phyloP scores from a whole-genome alignment of 37 sponge, comb jelly and placozoan species.

The Agelas oroides region DNA sequence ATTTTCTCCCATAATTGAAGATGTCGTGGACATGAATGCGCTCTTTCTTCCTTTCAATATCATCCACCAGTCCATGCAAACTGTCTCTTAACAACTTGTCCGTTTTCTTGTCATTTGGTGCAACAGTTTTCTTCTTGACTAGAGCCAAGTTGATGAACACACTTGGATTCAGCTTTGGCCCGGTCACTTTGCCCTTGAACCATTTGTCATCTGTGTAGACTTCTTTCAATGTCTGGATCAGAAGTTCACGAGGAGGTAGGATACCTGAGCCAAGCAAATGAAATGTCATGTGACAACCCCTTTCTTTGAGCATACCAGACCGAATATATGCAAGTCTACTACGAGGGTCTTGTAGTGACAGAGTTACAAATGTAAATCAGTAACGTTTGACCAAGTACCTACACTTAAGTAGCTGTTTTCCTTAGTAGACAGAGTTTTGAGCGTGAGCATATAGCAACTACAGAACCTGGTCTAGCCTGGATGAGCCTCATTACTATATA shows the following conservation, averaged over 20 bases:
- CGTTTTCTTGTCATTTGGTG: background rate
- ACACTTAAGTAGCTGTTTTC: too few relatives aligned
- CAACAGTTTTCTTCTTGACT: background rate
- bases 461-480: too few relatives aligned
- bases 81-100: background rate
- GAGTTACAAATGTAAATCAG: too few relatives aligned
- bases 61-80: background rate
- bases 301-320: too few relatives aligned
- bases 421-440: too few relatives aligned
- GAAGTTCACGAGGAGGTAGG: background rate
- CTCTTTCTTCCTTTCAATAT: background rate
- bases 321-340: too few relatives aligned
- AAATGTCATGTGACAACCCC: too few relatives aligned
- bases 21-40: background rate
- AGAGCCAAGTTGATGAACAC: conserved; percentile 6
- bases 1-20: background rate
- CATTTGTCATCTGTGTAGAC: background rate
- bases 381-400: too few relatives aligned
- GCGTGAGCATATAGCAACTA: too few relatives aligned
- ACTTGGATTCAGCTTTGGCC: background rate
- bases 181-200: background rate
- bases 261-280: too few relatives aligned
- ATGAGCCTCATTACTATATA: too few relatives aligned
- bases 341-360: too few relatives aligned
- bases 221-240: background rate